Evolutionary conservation across 2,888 invertebrate genomes (phyloP), one percentile per base, ranked within the genome.

Genomic region (Bhutanitis thaidina): DNA sequence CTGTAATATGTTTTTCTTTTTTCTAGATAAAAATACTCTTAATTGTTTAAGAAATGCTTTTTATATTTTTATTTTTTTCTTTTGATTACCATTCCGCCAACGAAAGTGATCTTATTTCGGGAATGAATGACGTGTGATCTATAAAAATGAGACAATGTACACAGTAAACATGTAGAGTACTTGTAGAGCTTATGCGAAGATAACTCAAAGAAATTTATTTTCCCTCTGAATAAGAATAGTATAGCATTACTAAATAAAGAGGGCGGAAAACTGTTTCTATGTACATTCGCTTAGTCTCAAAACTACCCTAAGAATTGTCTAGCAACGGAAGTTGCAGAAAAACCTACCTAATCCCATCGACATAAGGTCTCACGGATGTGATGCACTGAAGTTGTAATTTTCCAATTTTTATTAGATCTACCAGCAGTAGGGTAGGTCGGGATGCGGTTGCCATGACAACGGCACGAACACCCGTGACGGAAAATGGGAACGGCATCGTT

Each of bases 321-420:
- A 46, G 13, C 51, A 27, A 57, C 54, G 37, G 12, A 7, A 48
- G 14, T 45, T 29, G 3, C 30, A 16, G 10, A 61, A 59, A 59
- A 34, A 49, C 35, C 29, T 15, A 29, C 44, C 40, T 68, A 58
- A 7, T 2, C 0, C 0, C 3, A 1, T 12, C 1, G 4, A 5
- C 4, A 50, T 55, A 66, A 48, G 45, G 58, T 45, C 25, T 43
- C 12, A 9, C 5, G 10, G 37, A 38, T 36, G 8, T 20, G 44
- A 44, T 56, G 43, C 43, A 40, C 34, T 29, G 50, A 45, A 20
- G 29, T 53, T 53, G 56, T 50, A 27, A 27, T 55, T 52, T 50
- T 48, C 53, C 62, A 73, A 63, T 74, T 79, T 76, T 76, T 77
- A 77, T 79, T 75, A 73, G 70, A 69, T 77, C 74, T 74, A 65